These are phyloP conservation scores for Hippocampus comes DNA, from an alignment of 2,113 vertebrate genomes.

Conservation along the genomic window DNA sequence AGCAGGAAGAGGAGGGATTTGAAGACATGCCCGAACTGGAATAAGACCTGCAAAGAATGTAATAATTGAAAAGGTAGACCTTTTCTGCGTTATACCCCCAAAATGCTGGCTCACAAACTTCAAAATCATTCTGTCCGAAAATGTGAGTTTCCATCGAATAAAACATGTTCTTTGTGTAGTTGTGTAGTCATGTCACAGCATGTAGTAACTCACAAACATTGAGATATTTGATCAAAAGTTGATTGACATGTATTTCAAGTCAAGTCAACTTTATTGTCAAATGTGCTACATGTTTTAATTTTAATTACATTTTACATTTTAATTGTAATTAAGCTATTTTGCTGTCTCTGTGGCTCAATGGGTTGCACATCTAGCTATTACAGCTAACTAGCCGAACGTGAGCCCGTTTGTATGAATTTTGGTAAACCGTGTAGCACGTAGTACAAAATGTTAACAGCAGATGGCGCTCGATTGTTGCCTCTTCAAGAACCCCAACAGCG, in stretches of 20 bases:
- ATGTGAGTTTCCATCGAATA: background rate
- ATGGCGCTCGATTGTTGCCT: background rate
- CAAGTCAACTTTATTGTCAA: too few relatives aligned
- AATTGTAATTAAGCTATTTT: too few relatives aligned
- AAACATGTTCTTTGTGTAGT: background rate
- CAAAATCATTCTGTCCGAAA: background rate
- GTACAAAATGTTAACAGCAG: background rate
- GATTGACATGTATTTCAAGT: too few relatives aligned
- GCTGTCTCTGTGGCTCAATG: too few relatives aligned
- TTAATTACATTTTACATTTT: too few relatives aligned
- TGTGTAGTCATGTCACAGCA: background rate
- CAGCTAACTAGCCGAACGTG: background rate
- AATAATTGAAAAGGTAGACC: background rate
- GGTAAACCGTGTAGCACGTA: too few relatives aligned
- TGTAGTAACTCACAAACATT: background rate
- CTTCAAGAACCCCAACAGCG: background rate
- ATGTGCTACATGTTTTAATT: too few relatives aligned
- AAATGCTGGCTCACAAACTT: background rate
- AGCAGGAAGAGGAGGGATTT: slow-evolving; percentile 34
- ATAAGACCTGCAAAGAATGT: background rate
- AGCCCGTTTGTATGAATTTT: too few relatives aligned
- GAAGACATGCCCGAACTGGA: slow-evolving; percentile 65
- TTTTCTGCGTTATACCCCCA: too few relatives aligned
- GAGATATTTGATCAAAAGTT: background rate
- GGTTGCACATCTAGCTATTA: too few relatives aligned